Evolutionary conservation across 2,797 vertebrate genomes (phyloP), one percentile per base, ranked within the genome.

Genomic region (Gephyroberyx darwinii): DNA sequence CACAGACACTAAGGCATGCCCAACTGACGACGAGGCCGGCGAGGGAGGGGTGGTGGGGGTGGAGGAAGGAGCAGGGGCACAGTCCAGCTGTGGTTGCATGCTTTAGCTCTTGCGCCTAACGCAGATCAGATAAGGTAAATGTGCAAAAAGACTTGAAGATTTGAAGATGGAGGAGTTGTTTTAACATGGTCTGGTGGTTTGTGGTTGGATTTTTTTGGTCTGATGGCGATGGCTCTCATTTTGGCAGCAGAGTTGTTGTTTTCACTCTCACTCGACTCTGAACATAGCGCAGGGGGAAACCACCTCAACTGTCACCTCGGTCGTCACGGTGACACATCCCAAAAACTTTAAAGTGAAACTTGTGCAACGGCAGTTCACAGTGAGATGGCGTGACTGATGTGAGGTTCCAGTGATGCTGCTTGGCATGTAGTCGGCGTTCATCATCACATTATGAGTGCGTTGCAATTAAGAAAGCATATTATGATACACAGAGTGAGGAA

Each of bases 231-330:
- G 41, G 26, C 20, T 17, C 20, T 31, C 3, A 13, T 20, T 45
- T 66, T 20, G 5, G 13, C 41, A 43, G 41, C 41, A 14, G n/a
- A 22, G 37, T 26, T 26, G 53, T 12, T 68, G 54, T 79, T 41
- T 43, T 14, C 14, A 14, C 62, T 26, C 20, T 57, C 8, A 43
- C 17, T 22, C 10, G 26, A 12, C 6, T 12, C 31, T 67, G 30
- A 35, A 6, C 59, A 53, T 74, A 62, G 77, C 26, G 4, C 26
- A 26, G 26, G 26, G 26, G 26, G 26, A 45, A 82, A 82, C 62
- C 59, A 47, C 69, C 31, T 13, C 13, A 43, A 43, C 41, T 43
- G 13, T 4, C 57, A 20, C 26, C n/a, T 53, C 13, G 22, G 48
- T 75, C 3, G 59, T 58, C 69, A 54, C 8, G 55, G 50, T 37